Conservation (phyloP, 1,140 invertebrate species). For the Drosophila takahashii region DNA sequence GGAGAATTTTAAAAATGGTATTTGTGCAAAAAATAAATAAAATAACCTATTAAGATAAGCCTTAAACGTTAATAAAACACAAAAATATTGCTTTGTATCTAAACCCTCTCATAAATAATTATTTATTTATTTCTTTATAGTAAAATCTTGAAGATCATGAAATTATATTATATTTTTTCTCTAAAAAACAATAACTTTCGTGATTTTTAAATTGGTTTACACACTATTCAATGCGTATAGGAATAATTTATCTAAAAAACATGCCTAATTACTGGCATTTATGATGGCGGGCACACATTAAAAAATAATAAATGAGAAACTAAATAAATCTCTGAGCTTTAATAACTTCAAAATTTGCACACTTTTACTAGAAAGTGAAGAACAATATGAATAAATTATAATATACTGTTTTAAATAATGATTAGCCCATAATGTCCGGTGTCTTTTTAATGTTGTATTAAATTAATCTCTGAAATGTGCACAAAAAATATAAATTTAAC, state of each 20-base stretch:
- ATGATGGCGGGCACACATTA: background rate
- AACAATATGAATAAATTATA: background rate
- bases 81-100: background rate
- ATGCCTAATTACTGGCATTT: background rate
- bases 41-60: background rate
- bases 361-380: slow-evolving; percentile 1
- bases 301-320: background rate
- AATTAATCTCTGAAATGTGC: slow-evolving; percentile 13
- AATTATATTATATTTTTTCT: background rate
- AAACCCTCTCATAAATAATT: background rate
- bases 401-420: background rate
- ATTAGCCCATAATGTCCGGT: background rate
- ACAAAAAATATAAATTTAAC: slow-evolving; percentile 35
- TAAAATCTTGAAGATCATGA: slow-evolving; percentile 7
- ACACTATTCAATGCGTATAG: background rate
- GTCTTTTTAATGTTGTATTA: slow-evolving; percentile 4
- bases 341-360: background rate
- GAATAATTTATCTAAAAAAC: slow-evolving; percentile 4
- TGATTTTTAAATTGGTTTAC: background rate
- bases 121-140: slow-evolving; percentile 15
- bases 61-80: slow-evolving; percentile 8
- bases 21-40: background rate
- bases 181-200: background rate
- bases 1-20: background rate
- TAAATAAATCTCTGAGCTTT: slow-evolving; percentile 2